Conservation (phyloP, 1,140 invertebrate genomes). For the Scaptodrosophila lebanonensis region DNA sequence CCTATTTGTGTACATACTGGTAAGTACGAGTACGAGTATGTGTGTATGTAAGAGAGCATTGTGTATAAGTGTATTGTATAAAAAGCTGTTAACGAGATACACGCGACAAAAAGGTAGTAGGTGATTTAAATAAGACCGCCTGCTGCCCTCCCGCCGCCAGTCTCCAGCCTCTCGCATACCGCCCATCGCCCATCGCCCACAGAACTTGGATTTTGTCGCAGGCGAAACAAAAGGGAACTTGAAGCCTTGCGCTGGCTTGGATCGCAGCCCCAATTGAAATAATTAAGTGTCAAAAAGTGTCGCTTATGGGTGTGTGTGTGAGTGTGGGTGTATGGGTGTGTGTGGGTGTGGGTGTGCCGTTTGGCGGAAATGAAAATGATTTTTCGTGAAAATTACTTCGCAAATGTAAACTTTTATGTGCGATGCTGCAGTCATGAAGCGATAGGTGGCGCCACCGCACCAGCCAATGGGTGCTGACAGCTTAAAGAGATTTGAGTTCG, state of each 20-base stretch:
- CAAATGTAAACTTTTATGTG: conserved; percentile 33
- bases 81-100: conserved; percentile 52
- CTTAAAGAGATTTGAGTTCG: conserved; percentile 26
- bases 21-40: conserved; percentile 15
- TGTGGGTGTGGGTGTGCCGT: background rate
- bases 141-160: too few species aligned
- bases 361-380: conserved; percentile 46
- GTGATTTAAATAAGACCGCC: conserved; percentile 11
- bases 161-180: too few species aligned
- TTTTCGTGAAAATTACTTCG: conserved; percentile 58
- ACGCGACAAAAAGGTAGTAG: conserved; percentile 29
- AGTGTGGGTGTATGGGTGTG: background rate
- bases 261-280: conserved; percentile 56
- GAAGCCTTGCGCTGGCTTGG: background rate
- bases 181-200: too few species aligned
- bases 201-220: too few species aligned
- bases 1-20: conserved; percentile 15
- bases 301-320: background rate
- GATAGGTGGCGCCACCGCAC: background rate
- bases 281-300: conserved; percentile 66
- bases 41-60: background rate
- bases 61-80: conserved; percentile 38
- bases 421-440: background rate
- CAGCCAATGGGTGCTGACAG: background rate
- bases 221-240: too few species aligned